These are phyloP conservation scores for Notodonta dromedarius DNA, from an alignment of 2,888 invertebrate genomes.

Conservation along the genomic window DNA sequence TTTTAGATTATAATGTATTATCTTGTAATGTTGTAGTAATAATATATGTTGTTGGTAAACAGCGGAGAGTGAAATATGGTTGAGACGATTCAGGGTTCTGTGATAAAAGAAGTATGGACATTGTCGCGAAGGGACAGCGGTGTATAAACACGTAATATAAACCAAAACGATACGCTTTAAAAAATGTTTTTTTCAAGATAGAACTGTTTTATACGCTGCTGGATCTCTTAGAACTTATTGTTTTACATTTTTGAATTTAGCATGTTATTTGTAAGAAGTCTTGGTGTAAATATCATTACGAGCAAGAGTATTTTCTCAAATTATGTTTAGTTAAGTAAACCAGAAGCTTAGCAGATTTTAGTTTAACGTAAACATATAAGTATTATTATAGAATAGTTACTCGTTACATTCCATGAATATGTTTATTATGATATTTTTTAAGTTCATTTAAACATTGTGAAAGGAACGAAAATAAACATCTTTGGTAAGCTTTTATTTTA, in stretches of 20 bases:
- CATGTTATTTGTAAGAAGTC: constrained; percentile 43
- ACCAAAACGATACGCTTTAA: constrained; percentile 28
- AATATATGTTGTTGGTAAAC: constrained; percentile 49
- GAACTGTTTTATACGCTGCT: constrained; percentile 41
- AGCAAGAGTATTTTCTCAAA: constrained; percentile 54
- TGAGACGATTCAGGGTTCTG: constrained; percentile 65
- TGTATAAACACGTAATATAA: constrained; percentile 32
- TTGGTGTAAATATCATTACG: constrained; percentile 61
- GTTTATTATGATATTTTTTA: constrained; percentile 39
- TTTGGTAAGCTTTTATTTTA: constrained; percentile 43
- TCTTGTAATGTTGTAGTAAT: constrained; percentile 29
- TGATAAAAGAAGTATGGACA: constrained; percentile 60
- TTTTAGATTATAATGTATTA: constrained; percentile 20
- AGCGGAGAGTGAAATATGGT: constrained; percentile 39
- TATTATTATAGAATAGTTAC: constrained; percentile 51
- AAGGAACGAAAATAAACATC: constrained; percentile 31
- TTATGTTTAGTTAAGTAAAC: constrained; percentile 49
- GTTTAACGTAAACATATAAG: constrained; percentile 52
- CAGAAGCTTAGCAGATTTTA: constrained; percentile 50
- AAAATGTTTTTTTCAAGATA: not conserved
- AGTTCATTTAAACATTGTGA: constrained; percentile 27
- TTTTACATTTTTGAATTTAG: constrained; percentile 47
- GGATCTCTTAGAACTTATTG: constrained; percentile 47
- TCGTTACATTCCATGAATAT: constrained; percentile 70
- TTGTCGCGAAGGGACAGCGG: constrained; percentile 42